These are phyloP conservation scores for Tuberolachnus salignus DNA, from an alignment of 2,888 invertebrate genomes.

Conservation along the genomic window DNA sequence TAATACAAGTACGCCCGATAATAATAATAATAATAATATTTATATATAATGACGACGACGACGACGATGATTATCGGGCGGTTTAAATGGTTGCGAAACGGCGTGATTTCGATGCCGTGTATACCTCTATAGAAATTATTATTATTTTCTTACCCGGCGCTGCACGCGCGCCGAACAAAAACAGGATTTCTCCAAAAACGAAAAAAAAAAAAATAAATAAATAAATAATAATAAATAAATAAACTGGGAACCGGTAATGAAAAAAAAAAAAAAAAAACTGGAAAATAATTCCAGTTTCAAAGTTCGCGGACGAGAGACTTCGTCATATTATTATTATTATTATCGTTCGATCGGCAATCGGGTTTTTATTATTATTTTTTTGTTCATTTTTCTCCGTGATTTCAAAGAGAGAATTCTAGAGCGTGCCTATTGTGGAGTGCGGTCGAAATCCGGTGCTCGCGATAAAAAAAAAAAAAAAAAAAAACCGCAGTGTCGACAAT, in stretches of 20 bases:
- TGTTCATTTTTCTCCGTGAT: too few relatives aligned
- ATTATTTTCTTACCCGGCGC: too few relatives aligned
- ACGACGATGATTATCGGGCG: too few relatives aligned
- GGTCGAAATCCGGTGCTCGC: constrained; percentile 8
- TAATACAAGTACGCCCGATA: neutral
- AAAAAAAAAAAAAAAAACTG: too few relatives aligned
- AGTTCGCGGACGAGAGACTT: constrained; percentile 18
- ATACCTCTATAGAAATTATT: constrained; percentile 11
- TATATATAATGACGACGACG: neutral
- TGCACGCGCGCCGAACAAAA: neutral
- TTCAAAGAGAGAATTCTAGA: constrained; percentile 43
- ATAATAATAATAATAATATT: neutral
- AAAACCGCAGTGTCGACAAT: constrained; percentile 1
- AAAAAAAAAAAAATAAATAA: constrained; percentile 10
- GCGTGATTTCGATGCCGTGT: neutral
- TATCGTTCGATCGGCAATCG: constrained; percentile 5
- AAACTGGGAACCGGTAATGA: constrained; percentile 40
- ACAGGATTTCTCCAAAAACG: constrained; percentile 28
- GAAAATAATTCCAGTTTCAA: constrained; percentile 48
- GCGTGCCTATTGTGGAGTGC: neutral
- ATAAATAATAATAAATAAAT: constrained; percentile 1
- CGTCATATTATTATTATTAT: constrained; percentile 9
- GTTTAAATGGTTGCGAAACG: neutral
- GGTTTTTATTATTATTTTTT: too few relatives aligned
- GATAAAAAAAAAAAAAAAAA: too few relatives aligned